These are phyloP conservation scores for Cylloceria caligata DNA, from an alignment of 2,888 invertebrate species.

Conservation along the genomic window DNA sequence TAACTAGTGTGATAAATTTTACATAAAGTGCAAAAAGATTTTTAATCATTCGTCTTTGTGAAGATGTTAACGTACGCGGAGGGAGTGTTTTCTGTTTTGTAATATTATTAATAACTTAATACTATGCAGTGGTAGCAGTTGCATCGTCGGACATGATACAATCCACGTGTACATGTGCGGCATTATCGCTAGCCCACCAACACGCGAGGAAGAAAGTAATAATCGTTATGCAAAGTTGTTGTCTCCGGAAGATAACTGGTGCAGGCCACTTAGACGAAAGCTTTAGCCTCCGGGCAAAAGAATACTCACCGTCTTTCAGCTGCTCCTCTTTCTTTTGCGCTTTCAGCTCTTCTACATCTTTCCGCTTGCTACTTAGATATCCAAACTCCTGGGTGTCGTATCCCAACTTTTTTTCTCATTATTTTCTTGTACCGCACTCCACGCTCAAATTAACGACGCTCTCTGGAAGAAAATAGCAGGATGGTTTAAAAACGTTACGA, in stretches of 20 bases:
- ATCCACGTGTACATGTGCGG: constrained; percentile 30
- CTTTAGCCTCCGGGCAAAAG: constrained; percentile 64
- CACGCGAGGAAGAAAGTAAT: constrained; percentile 75
- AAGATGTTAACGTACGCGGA: not conserved
- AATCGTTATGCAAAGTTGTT: constrained; percentile 80
- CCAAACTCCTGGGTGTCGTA: constrained; percentile 8
- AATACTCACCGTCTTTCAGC: constrained; percentile 28
- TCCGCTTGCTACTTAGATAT: not conserved
- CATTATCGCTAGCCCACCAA: constrained; percentile 21
- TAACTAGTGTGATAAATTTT: no score
- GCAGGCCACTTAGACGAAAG: constrained; percentile 69
- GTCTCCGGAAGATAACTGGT: constrained; percentile 73
- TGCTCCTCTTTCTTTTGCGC: not conserved
- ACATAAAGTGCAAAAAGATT: not conserved
- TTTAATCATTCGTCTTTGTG: not conserved
- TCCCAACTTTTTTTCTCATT: constrained; percentile 22
- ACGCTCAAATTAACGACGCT: not conserved
- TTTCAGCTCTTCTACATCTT: constrained; percentile 9
- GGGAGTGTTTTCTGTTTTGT: not conserved
- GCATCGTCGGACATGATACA: constrained; percentile 48
- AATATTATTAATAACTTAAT: no score
- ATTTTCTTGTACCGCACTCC: not conserved
- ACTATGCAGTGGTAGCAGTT: constrained; percentile 7
- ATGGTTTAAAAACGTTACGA: not conserved
- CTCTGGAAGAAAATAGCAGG: not conserved